These are phyloP conservation scores for Amphibalanus amphitrite DNA, from an alignment of 1,140 invertebrate genomes.

Conservation along the genomic window DNA sequence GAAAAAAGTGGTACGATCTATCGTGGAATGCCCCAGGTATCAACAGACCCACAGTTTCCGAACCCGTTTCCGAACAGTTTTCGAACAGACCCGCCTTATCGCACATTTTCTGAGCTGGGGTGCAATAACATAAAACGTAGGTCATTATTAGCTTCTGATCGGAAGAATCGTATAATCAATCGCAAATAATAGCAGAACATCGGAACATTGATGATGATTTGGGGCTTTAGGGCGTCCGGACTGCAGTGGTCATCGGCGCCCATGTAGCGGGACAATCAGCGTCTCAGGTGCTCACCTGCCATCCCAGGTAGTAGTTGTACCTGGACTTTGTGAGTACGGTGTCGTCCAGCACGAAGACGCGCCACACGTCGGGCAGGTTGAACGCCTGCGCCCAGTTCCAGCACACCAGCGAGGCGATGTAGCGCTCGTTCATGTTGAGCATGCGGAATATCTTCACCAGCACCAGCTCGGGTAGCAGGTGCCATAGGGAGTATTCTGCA, in stretches of 20 bases:
- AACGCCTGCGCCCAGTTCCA: constrained; percentile 25
- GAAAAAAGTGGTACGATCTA: no score
- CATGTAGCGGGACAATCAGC: no score
- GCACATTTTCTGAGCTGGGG: no score
- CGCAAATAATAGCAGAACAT: background rate
- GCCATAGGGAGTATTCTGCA: constrained; percentile 32
- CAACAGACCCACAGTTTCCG: no score
- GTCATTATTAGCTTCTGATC: background rate
- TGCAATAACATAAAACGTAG: no score
- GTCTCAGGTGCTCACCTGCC: constrained; percentile 17
- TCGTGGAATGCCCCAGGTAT: no score
- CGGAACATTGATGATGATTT: no score
- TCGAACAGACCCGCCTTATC: no score
- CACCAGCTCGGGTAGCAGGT: constrained; percentile 49
- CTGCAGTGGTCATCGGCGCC: no score
- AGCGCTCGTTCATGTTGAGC: constrained; percentile 29
- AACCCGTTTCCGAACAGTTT: no score
- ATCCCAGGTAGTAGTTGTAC: constrained; percentile 30
- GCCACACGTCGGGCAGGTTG: constrained; percentile 27
- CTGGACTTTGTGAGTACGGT: constrained; percentile 26
- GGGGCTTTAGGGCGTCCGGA: no score
- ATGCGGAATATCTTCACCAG: constrained; percentile 58
- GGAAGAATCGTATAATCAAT: background rate
- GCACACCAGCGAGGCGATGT: constrained; percentile 44
- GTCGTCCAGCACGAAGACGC: constrained; percentile 27